These are phyloP conservation scores for Merluccius polli DNA, from an alignment of 2,797 vertebrate genomes.

Conservation along the genomic window DNA sequence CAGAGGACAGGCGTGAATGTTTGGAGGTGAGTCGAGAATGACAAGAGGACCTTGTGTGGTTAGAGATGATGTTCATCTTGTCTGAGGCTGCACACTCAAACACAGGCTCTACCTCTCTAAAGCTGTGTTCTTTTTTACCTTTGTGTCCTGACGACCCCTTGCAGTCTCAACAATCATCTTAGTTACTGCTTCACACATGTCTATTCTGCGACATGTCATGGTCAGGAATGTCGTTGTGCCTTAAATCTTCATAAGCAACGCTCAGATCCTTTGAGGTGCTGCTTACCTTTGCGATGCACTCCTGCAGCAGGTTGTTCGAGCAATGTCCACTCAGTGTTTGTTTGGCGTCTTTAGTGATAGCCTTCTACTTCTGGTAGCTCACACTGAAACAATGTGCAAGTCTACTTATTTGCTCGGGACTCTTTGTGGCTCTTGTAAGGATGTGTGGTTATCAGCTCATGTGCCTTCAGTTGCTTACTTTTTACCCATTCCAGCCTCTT, in stretches of 20 bases:
- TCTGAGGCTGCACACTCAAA: too few relatives aligned
- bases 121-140: background rate
- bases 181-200: conserved; percentile 7
- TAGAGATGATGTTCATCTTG: background rate
- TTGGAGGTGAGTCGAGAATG: too few relatives aligned
- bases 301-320: background rate
- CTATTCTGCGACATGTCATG: too few relatives aligned
- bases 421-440: too few relatives aligned
- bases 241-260: too few relatives aligned
- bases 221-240: too few relatives aligned
- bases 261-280: too few relatives aligned
- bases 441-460: too few relatives aligned
- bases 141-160: background rate
- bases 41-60: too few relatives aligned
- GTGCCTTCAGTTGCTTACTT: too few relatives aligned
- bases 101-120: background rate
- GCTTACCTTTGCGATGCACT: background rate
- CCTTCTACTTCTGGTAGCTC: conserved; percentile 33
- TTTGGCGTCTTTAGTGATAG: conserved; percentile 16
- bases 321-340: background rate
- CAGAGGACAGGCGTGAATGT: conserved; percentile 1
- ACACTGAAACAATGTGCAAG: conserved; percentile 19
- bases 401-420: conserved; percentile 16
- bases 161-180: background rate
- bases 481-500: too few relatives aligned